phyloP scores from a whole-genome alignment of 1,140 invertebrate species.

The Lineus longissimus region DNA sequence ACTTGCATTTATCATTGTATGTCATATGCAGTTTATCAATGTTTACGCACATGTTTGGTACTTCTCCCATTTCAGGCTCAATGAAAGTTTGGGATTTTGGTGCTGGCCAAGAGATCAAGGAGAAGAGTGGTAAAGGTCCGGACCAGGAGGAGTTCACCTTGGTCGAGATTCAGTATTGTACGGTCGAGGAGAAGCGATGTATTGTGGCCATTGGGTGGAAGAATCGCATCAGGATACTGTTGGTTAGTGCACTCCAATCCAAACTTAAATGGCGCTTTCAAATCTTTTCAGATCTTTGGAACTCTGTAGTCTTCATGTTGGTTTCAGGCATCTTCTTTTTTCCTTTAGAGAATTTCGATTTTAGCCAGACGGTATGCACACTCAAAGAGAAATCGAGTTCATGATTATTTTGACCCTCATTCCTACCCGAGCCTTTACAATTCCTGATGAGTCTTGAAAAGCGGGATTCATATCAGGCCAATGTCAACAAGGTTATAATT shows the following conservation, averaged over 20 bases:
- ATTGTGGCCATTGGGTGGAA: constrained; percentile 42
- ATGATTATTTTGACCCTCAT: no score
- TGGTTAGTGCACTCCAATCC: constrained; percentile 27
- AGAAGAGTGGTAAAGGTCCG: constrained; percentile 17
- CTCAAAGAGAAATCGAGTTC: neutral
- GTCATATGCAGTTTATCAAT: no score
- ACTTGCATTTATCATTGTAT: no score
- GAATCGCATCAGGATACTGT: constrained; percentile 42
- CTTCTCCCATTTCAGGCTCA: constrained; percentile 33
- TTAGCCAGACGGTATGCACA: neutral
- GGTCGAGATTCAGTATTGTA: constrained; percentile 31
- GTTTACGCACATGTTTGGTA: neutral
- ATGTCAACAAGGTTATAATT: no score
- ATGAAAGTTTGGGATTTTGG: constrained; percentile 52
- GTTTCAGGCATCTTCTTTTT: no score
- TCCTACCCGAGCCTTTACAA: no score
- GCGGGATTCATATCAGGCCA: no score
- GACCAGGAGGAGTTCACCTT: constrained; percentile 43
- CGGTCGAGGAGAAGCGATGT: constrained; percentile 31
- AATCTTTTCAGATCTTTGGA: no score
- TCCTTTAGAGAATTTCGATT: no score
- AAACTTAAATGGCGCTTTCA: no score
- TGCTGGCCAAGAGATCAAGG: constrained; percentile 47
- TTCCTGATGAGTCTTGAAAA: no score
- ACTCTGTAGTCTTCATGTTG: no score